These are phyloP conservation scores for Temnothorax ravouxi DNA, from an alignment of 2,888 invertebrate species.

Conservation along the genomic window DNA sequence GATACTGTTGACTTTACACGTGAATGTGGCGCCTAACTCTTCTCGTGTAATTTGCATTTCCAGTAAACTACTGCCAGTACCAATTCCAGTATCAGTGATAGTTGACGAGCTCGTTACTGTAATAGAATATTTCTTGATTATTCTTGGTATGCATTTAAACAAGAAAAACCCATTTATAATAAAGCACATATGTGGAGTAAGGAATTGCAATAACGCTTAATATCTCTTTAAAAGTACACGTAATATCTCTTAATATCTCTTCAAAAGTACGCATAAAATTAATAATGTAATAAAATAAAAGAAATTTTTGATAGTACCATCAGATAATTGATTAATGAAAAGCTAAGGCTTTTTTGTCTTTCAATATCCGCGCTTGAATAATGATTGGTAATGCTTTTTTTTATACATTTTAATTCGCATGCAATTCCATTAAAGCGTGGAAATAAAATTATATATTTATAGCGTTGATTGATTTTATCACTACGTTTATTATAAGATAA, in stretches of 20 bases:
- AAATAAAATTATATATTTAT: constrained; percentile 7
- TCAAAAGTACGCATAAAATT: neutral
- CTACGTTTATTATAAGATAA: neutral
- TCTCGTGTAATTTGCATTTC: constrained; percentile 90
- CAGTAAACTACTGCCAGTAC: constrained; percentile 89
- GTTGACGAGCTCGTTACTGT: constrained; percentile 88
- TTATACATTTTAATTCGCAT: constrained; percentile 13
- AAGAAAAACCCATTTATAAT: neutral
- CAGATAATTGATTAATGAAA: constrained; percentile 30
- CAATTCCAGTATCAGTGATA: constrained; percentile 88
- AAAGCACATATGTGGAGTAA: neutral
- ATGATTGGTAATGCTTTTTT: constrained; percentile 2
- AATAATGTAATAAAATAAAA: neutral
- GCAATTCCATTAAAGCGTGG: neutral
- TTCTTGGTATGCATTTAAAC: neutral
- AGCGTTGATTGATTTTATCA: neutral
- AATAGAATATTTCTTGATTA: constrained; percentile 68
- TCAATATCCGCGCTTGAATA: constrained; percentile 7
- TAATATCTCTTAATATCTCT: neutral
- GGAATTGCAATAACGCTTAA: neutral
- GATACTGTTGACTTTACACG: constrained; percentile 91
- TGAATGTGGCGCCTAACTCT: constrained; percentile 91
- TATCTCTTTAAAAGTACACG: neutral
- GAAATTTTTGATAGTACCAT: neutral
- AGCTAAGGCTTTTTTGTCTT: constrained; percentile 8